Percentiles rank a stretch among this genome's conserved stretches.
Conservation (phyloP, 2,888 invertebrate species). For the Pandemis corylana region DNA sequence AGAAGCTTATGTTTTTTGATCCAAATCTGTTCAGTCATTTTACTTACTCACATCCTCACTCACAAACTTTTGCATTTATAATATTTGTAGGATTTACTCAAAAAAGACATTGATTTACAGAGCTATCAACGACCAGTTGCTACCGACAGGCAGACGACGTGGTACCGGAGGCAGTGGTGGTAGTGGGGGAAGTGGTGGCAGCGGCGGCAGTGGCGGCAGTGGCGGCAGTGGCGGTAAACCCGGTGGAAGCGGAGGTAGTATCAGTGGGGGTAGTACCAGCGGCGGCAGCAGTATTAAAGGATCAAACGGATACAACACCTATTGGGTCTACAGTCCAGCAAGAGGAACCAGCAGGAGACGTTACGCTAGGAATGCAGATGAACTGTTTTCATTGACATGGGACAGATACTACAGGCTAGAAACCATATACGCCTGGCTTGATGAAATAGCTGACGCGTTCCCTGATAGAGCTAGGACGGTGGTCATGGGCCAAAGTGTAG, state of each 20-base stretch:
- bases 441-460: conserved; percentile 76
- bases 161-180: conserved; percentile 9
- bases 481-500: conserved; percentile 84
- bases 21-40: too few relatives aligned
- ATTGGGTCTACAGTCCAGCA: conserved; percentile 2
- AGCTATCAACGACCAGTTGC: conserved; percentile 22
- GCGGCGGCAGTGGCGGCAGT: conserved; percentile 1
- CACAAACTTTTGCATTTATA: too few relatives aligned
- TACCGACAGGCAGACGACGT: conserved; percentile 9
- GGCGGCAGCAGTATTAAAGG: background rate
- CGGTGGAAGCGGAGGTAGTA: conserved; percentile 5
- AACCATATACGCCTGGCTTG: conserved; percentile 86
- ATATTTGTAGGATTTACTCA: background rate
- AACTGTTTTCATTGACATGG: conserved; percentile 76
- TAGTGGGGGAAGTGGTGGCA: conserved; percentile 47
- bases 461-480: conserved; percentile 79
- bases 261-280: background rate
- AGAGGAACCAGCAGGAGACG: background rate
- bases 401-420: conserved; percentile 85
- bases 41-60: too few relatives aligned
- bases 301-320: conserved; percentile 9
- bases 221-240: background rate
- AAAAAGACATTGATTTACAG: background rate
- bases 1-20: too few relatives aligned
- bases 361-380: conserved; percentile 52